Conservation (phyloP, 1,140 invertebrate genomes). For the Acromyrmex heyeri region DNA sequence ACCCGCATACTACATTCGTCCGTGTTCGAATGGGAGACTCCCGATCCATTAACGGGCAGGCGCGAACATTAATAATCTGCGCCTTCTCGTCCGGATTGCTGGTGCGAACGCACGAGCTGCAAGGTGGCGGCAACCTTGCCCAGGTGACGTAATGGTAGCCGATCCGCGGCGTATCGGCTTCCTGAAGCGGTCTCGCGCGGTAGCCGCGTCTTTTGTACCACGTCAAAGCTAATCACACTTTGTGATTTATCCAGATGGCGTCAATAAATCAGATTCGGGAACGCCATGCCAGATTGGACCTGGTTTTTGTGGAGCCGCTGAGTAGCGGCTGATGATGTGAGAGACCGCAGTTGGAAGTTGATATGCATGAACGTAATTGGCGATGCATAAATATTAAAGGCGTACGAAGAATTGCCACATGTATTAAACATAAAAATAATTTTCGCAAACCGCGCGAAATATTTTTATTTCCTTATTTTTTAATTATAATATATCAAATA, state of each 20-base stretch:
- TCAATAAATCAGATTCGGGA: conserved; percentile 60
- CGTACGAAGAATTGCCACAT: neutral
- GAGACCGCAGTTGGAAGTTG: neutral
- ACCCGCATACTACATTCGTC: conserved; percentile 78
- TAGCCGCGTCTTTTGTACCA: conserved; percentile 43
- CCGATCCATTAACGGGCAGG: conserved; percentile 78
- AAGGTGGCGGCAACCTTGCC: conserved; percentile 74
- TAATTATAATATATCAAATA: neutral
- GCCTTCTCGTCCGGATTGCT: conserved; percentile 71
- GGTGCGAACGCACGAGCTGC: conserved; percentile 72
- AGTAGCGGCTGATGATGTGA: conserved; percentile 25
- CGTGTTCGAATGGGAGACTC: conserved; percentile 72
- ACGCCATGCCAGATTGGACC: conserved; percentile 33
- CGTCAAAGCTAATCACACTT: conserved; percentile 59
- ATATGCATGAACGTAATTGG: conserved; percentile 14
- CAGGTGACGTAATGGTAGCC: conserved; percentile 72
- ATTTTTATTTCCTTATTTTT: neutral
- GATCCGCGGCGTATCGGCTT: conserved; percentile 67
- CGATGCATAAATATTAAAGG: conserved; percentile 7
- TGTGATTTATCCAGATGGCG: conserved; percentile 57
- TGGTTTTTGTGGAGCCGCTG: conserved; percentile 25
- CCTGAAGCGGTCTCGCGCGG: conserved; percentile 60
- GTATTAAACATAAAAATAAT: neutral
- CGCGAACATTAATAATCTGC: conserved; percentile 79
- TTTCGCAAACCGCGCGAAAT: neutral